Percentiles rank a stretch among this genome's conserved stretches.
These are phyloP conservation scores for Folsomia manolachei DNA, from an alignment of 2,888 invertebrate species.

Conservation along the genomic window DNA sequence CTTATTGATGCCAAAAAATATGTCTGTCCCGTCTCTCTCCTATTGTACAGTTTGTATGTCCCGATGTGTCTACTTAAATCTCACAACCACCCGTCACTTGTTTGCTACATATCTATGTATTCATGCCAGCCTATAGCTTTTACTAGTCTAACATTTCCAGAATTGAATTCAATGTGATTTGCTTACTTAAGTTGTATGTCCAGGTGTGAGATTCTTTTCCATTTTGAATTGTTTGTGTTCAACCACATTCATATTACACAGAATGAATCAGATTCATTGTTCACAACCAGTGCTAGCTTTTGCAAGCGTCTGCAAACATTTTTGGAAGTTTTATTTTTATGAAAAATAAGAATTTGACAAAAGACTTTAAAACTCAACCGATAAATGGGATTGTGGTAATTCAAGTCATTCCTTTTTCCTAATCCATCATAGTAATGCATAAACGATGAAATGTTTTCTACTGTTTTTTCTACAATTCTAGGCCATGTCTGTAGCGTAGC, in stretches of 20 bases:
- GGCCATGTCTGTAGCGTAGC: not conserved
- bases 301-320: not conserved
- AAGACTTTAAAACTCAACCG: not conserved
- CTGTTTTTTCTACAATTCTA: not conserved
- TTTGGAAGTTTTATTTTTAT: not conserved
- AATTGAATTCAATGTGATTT: not conserved
- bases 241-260: not conserved
- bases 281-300: too few species aligned
- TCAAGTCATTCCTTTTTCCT: not conserved
- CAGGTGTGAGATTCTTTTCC: slow-evolving; percentile 21
- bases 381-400: not conserved
- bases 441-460: not conserved
- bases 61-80: slow-evolving; percentile 6
- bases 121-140: too few species aligned
- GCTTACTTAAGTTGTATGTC: slow-evolving; percentile 18
- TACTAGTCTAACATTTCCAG: not conserved
- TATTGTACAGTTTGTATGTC: too few species aligned
- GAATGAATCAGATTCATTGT: too few species aligned
- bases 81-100: slow-evolving; percentile 1
- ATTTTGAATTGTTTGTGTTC: not conserved
- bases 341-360: not conserved
- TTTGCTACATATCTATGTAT: not conserved
- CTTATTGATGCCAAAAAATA: slow-evolving; percentile 17
- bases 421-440: too few species aligned
- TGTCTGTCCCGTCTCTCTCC: not conserved